A percentile compares a stretch with the other conserved stretches of the same genome.
These are phyloP conservation scores for Megaustenia siamemsis DNA, from an alignment of 2,888 invertebrate genomes.

Conservation along the genomic window DNA sequence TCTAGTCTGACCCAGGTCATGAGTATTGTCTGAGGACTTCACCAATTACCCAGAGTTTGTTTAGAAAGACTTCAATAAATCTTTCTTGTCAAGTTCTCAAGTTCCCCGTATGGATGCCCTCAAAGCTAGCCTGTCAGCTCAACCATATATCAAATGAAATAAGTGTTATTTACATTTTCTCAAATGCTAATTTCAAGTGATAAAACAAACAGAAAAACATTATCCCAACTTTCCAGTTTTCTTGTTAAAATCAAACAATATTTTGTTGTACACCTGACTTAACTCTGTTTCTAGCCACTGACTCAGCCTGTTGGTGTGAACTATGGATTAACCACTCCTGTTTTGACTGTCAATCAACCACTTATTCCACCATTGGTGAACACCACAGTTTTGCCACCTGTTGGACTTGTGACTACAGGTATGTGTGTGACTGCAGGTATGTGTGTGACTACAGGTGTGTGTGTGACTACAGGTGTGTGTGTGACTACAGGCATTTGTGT, in stretches of 20 bases:
- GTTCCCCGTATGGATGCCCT: too few relatives aligned
- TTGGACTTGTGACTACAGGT: conserved; percentile 40
- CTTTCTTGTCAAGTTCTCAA: too few relatives aligned
- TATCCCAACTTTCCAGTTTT: neutral
- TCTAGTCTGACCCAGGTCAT: too few relatives aligned
- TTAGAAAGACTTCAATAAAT: too few relatives aligned
- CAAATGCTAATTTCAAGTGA: too few relatives aligned
- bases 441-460: neutral
- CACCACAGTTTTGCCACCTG: neutral
- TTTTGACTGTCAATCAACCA: conserved; percentile 24
- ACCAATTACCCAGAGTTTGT: too few relatives aligned
- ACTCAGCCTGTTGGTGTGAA: conserved; percentile 29
- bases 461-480: conserved; percentile 32
- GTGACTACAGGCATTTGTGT: too few relatives aligned
- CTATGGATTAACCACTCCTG: conserved; percentile 23
- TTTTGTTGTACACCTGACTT: neutral
- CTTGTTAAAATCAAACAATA: neutral
- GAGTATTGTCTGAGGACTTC: too few relatives aligned
- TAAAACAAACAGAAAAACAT: neutral
- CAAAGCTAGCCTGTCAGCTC: too few relatives aligned
- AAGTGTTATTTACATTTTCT: too few relatives aligned
- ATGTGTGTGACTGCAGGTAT: too few relatives aligned
- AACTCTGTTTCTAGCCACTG: neutral
- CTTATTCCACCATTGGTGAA: neutral
- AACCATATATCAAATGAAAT: too few relatives aligned